A percentile compares a stretch with the other conserved stretches of the same genome.
Conservation (phyloP, 2,888 invertebrate species). For the Tetragonula carbonaria region DNA sequence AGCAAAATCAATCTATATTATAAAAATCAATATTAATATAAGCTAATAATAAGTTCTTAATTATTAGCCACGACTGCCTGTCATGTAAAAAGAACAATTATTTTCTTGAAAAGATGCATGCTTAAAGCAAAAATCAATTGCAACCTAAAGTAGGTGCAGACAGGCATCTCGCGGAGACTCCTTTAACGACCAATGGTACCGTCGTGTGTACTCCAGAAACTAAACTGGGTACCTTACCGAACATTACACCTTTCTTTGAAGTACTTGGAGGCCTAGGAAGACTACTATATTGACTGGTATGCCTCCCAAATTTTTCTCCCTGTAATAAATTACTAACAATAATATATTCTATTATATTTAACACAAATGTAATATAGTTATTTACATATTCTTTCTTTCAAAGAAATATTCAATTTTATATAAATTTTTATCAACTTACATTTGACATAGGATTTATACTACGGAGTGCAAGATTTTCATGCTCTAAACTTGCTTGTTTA, state of each 20-base stretch:
- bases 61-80: conserved; percentile 43
- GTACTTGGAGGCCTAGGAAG: conserved; percentile 88
- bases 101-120: conserved; percentile 59
- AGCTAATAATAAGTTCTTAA: neutral
- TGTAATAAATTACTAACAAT: conserved; percentile 54
- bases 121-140: conserved; percentile 71
- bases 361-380: neutral
- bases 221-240: conserved; percentile 87
- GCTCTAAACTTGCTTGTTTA: conserved; percentile 93
- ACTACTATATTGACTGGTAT: conserved; percentile 89
- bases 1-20: neutral
- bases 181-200: conserved; percentile 83
- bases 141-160: conserved; percentile 97
- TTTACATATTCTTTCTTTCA: neutral
- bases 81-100: conserved; percentile 27
- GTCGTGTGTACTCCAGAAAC: conserved; percentile 75
- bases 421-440: conserved; percentile 66
- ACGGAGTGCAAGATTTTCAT: conserved; percentile 93
- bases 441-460: conserved; percentile 79
- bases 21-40: neutral
- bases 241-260: conserved; percentile 88
- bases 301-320: conserved; percentile 82
- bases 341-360: conserved; percentile 17
- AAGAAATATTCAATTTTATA: neutral
- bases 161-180: conserved; percentile 90